Evolutionary conservation across 2,888 invertebrate species (phyloP), one percentile per base, ranked within the genome.

Genomic region (Leptarthrus brevirostris): DNA sequence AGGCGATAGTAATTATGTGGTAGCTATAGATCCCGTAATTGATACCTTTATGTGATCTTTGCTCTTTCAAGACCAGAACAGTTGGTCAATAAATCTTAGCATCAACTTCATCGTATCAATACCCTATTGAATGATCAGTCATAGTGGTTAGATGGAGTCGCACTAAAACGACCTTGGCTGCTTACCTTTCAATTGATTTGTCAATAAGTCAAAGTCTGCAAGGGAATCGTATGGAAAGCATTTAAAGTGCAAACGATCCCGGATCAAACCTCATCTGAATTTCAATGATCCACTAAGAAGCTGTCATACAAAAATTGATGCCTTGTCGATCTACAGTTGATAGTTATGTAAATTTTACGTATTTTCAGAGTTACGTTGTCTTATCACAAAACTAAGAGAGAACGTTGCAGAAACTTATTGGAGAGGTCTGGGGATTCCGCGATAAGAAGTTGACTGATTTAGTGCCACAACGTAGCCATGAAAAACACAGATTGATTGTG

Each of bases 381-480:
- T 30, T 30, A 30, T 30, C 30, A 30, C 4, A 30, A 30, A n/a
- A n/a, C n/a, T 30, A 30, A 30, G 30, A 30, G 30, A 30, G 30
- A 8, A 30, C 30, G 8, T 8, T n/a, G 8, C 30, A 30, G 8
- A 1, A 30, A 30, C 5, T 30, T 30, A 30, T 30, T 8, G n/a
- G 3, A 40, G 40, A 40, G 12, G 12, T 12, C 40, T 3, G 40
- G 40, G 40, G 44, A 44, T 8, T 40, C 34, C 8, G 3, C 36
- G 64, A 64, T 64, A 64, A 64, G 64, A 64, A 30, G n/a, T n/a
- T 64, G 64, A 64, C 22, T 64, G 64, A 64, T 64, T 64, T 64
- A 64, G 40, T 22, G 44, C n/a, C 44, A 40, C n/a, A 18, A n/a
- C 10, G 40, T 40, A 40, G n/a, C n/a, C 40, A n/a, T n/a, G n/a